These are phyloP conservation scores for Circaetus gallicus DNA, from an alignment of 2,113 vertebrate species.

Conservation along the genomic window DNA sequence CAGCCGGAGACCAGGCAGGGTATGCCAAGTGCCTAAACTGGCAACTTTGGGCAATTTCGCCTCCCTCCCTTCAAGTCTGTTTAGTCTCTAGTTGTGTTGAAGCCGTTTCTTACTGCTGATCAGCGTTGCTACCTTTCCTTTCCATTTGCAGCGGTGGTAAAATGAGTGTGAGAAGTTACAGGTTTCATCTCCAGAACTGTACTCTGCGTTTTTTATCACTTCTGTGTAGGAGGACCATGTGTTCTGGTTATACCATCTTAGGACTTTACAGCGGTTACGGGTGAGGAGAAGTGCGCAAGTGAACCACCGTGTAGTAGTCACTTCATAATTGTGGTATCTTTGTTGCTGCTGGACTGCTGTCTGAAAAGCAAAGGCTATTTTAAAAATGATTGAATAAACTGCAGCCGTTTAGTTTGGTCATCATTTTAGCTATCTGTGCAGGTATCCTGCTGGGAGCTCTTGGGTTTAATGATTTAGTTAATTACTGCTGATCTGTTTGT, in stretches of 20 bases:
- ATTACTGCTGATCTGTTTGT: not conserved
- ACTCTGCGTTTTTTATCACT: not conserved
- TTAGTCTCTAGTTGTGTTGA: not conserved
- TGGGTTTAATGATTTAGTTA: not conserved
- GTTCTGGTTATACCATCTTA: not conserved
- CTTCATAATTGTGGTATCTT: not conserved
- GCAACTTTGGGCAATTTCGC: not conserved
- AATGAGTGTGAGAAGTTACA: not conserved
- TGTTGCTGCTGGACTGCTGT: not conserved
- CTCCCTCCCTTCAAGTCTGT: not conserved
- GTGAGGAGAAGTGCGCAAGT: not conserved
- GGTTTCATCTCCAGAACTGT: not conserved
- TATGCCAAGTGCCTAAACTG: not conserved
- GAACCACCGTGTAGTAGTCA: not conserved
- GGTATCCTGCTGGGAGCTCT: not conserved
- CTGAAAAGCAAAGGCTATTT: not conserved
- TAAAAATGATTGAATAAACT: not conserved
- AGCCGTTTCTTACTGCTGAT: not conserved
- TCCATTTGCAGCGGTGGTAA: not conserved
- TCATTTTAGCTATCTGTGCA: not conserved
- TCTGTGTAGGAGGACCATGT: not conserved
- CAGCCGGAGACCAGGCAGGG: not conserved
- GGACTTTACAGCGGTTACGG: not conserved
- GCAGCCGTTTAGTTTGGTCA: not conserved
- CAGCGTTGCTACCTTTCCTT: not conserved